Evolutionary conservation across 2,888 invertebrate species (phyloP), one percentile per base, ranked within the genome.

Genomic region (Nomada ferruginata): DNA sequence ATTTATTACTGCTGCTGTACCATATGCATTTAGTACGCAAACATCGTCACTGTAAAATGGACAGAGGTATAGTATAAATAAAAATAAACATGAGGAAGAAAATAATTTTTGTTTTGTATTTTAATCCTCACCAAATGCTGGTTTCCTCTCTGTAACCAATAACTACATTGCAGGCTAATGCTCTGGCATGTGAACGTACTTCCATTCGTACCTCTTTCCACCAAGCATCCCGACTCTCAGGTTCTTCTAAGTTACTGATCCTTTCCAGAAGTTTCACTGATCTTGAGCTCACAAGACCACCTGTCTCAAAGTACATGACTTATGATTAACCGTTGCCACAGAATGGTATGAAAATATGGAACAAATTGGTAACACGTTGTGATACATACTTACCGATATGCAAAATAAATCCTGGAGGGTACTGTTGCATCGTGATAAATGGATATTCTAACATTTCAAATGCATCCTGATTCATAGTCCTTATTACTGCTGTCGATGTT

Each of bases 141-240:
- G 98, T 97, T 50, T 96, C 96, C 94, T 99, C 99, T n/a, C 95
- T 95, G 94, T 99, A 99, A 0, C 98, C 99, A 57, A 99, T 94
- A 64, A 99, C 98, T 7, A 98, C 98, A 93, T 98, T 98, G 91
- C 99, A 99, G 15, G 97, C 97, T 83, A 99, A 94, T 1, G 98
- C 97, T 55, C 98, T 95, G 7, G 98, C 98, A 93, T 99, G 99
- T 3, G 99, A 98, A 0, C 98, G 95, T 76, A 99, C 97, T 95
- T 99, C 99, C 93, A 98, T 98, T 68, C 99, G 95, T 36, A 99
- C 95, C 94, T 99, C 99, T 0, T 97, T 98, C 99, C 99, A 99
- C 98, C 99, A 99, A 1, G 97, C 97, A 90, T 99, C 98, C 59
- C 99, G 95, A 3, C 97, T 97, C 92, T 98, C 98, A 20, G 98